Conservation (phyloP, 2,113 vertebrate species). For the Chinchilla lanigera region DNA sequence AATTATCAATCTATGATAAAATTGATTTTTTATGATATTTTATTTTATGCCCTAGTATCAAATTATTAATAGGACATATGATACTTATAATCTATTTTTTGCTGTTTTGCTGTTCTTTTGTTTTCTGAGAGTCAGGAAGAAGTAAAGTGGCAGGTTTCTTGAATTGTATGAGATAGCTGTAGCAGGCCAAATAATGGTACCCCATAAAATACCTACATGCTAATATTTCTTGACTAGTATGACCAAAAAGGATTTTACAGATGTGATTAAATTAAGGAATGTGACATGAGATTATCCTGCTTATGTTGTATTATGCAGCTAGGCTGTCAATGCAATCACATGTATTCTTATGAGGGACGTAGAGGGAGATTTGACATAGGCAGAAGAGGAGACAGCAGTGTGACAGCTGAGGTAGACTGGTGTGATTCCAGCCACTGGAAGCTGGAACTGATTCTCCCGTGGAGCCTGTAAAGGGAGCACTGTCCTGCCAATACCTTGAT, state of each 20-base stretch:
- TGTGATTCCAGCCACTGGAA: neutral
- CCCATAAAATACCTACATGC: neutral
- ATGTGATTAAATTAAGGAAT: neutral
- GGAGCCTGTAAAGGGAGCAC: neutral
- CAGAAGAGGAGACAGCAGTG: neutral
- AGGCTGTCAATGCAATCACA: neutral
- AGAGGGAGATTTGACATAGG: neutral
- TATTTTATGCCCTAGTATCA: neutral
- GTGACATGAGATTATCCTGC: neutral
- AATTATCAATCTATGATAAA: neutral
- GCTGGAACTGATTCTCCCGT: neutral
- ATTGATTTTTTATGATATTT: conserved; percentile 29
- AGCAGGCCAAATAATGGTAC: neutral
- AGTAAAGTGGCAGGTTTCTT: conserved; percentile 4
- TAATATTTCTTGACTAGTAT: neutral
- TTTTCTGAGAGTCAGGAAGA: conserved; percentile 12
- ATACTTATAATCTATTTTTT: neutral
- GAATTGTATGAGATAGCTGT: neutral
- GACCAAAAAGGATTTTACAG: neutral
- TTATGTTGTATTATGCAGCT: neutral
- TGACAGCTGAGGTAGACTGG: neutral
- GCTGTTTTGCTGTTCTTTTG: conserved; percentile 35
- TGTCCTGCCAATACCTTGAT: neutral
- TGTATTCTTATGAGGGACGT: neutral
- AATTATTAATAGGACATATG: neutral